phyloP scores from a whole-genome alignment of 2,888 invertebrate species.

The Sipunculus nudus region DNA sequence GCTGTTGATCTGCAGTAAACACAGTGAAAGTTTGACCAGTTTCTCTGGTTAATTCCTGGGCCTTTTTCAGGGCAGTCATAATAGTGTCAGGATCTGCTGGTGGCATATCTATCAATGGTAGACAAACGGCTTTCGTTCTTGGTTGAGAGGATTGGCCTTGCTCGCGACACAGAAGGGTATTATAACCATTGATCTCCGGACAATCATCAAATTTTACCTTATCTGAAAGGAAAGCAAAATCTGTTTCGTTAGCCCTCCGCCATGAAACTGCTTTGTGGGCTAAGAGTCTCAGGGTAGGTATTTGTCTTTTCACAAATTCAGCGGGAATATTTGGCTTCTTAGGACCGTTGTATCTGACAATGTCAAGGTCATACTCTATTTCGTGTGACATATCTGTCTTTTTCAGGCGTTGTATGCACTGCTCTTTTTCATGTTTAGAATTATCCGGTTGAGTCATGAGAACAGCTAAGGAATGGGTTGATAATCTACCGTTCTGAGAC shows the following conservation, averaged over 20 bases:
- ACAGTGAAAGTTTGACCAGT: constrained; percentile 22
- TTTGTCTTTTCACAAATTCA: not conserved
- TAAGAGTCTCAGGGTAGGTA: not conserved
- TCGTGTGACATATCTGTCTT: not conserved
- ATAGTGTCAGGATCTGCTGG: constrained; percentile 33
- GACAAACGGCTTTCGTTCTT: constrained; percentile 25
- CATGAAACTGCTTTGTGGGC: not conserved
- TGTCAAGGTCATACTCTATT: not conserved
- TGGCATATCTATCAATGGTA: constrained; percentile 29
- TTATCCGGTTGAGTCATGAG: no score
- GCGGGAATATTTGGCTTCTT: not conserved
- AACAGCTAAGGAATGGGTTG: constrained; percentile 28
- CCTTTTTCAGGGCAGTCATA: constrained; percentile 21
- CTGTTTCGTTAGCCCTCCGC: not conserved
- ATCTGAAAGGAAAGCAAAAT: not conserved
- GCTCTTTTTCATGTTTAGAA: no score
- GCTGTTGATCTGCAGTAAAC: constrained; percentile 35
- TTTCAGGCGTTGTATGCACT: not conserved
- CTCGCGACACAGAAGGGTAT: constrained; percentile 20
- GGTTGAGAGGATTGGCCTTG: constrained; percentile 20
- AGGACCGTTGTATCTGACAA: not conserved
- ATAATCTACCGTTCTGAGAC: constrained; percentile 27
- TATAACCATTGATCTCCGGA: constrained; percentile 33
- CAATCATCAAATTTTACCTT: not conserved
- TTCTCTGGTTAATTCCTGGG: constrained; percentile 19